Evolutionary conservation across 2,888 invertebrate species (phyloP).

Genomic region (Eupithecia vulgata): DNA sequence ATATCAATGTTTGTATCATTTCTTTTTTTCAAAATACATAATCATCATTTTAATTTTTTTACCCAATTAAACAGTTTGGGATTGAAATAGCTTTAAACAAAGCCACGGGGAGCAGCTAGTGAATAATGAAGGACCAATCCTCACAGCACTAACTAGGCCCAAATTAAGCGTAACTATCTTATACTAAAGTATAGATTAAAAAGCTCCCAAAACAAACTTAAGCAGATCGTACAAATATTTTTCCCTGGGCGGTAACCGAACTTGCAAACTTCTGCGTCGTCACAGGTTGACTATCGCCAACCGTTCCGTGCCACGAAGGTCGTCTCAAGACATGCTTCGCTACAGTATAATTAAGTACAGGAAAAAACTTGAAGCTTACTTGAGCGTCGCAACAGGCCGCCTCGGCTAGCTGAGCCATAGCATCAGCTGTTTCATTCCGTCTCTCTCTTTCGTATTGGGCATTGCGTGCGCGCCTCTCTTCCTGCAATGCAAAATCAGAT

Average conservation of each 20-base stretch:
- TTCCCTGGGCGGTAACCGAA: background rate
- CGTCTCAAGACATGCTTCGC: background rate
- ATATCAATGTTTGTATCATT: too few species aligned
- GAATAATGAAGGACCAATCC: background rate
- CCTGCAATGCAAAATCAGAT: constrained; percentile 44
- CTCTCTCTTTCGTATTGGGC: constrained; percentile 62
- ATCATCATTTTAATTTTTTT: too few species aligned
- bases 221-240: background rate
- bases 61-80: too few species aligned
- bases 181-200: too few species aligned
- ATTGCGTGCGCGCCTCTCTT: constrained; percentile 60
- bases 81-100: too few species aligned
- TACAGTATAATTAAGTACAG: background rate
- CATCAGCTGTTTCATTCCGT: constrained; percentile 55
- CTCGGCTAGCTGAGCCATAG: constrained; percentile 51
- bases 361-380: constrained; percentile 21
- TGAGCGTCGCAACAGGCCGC: constrained; percentile 50
- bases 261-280: background rate
- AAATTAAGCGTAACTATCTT: background rate
- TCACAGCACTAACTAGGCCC: too few species aligned
- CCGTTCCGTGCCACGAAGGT: background rate
- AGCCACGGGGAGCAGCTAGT: too few species aligned
- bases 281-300: background rate
- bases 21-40: too few species aligned
- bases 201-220: background rate